Evolutionary conservation across 53 echinoderm and acorn worm genomes (phyloP).

Genomic region (Pentamera pediparva): DNA sequence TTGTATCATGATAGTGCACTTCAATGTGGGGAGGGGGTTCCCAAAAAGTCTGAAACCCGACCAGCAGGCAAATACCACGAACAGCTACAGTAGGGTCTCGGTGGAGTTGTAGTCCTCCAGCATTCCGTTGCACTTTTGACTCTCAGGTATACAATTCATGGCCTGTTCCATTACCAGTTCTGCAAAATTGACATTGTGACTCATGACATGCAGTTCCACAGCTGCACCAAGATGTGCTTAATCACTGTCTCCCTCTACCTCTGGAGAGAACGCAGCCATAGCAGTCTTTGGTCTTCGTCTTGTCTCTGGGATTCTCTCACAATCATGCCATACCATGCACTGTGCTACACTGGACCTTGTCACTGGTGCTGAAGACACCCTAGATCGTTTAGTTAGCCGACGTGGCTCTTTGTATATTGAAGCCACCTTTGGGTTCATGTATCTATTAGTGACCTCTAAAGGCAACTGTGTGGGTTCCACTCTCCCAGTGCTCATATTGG

Average conservation of each 20-base stretch:
- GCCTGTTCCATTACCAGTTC: too few species aligned
- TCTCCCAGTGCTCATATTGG: conserved; percentile 88
- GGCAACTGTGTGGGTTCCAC: conserved; percentile 50
- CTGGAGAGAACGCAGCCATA: conserved; percentile 24
- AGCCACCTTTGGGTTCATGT: conserved; percentile 67
- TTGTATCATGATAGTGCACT: too few species aligned
- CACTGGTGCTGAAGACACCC: conserved; percentile 68
- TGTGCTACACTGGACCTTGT: conserved; percentile 75
- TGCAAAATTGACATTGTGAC: background rate
- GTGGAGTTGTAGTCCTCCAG: too few species aligned
- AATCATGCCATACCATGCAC: conserved; percentile 76
- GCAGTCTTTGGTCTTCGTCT: conserved; percentile 22
- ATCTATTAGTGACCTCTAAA: conserved; percentile 53
- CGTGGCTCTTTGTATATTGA: conserved; percentile 78
- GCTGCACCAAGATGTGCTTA: background rate
- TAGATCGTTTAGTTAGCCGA: conserved; percentile 44
- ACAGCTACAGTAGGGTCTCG: too few species aligned
- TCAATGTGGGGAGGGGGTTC: too few species aligned
- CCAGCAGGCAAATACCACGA: too few species aligned
- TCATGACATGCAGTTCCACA: background rate
- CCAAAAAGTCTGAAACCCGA: too few species aligned
- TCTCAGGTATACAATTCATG: too few species aligned
- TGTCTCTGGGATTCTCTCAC: conserved; percentile 22
- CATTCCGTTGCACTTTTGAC: too few species aligned
- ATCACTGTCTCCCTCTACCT: background rate